phyloP scores from a whole-genome alignment of 2,113 vertebrate species.

The Ophiodon elongatus region DNA sequence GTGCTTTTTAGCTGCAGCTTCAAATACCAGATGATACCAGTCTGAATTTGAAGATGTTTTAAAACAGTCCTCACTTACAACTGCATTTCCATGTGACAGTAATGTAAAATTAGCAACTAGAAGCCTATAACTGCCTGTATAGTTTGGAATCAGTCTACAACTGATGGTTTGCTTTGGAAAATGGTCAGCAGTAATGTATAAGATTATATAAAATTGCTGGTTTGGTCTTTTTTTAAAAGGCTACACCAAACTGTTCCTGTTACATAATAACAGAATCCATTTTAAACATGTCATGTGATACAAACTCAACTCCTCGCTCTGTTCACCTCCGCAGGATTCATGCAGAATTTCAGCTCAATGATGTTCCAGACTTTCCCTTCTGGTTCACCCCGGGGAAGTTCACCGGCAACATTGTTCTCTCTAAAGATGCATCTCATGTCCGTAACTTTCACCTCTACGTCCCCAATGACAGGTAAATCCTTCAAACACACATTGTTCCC shows the following conservation, averaged over 20 bases:
- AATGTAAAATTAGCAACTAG: neutral
- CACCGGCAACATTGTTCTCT: conserved; percentile 92
- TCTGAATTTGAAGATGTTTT: neutral
- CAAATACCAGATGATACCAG: neutral
- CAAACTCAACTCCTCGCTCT: neutral
- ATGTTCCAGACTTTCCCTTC: conserved; percentile 96
- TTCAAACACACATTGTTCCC: neutral
- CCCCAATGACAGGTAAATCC: conserved; percentile 91
- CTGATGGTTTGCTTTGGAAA: neutral
- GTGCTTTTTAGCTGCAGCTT: neutral
- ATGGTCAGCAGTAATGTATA: neutral
- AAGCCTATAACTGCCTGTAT: neutral
- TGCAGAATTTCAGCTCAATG: conserved; percentile 97
- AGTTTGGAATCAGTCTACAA: neutral
- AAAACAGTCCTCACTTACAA: neutral
- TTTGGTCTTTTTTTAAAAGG: neutral
- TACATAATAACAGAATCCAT: neutral
- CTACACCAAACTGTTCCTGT: neutral
- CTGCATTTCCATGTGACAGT: neutral
- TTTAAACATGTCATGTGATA: neutral
- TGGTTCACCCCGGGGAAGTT: conserved; percentile 99
- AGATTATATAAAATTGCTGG: neutral
- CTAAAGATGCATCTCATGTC: conserved; percentile 93
- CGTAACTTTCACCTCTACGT: conserved; percentile 93
- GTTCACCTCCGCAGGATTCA: conserved; percentile 88